A percentile compares a stretch with the other conserved stretches of the same genome.
Conservation (phyloP, 2,797 vertebrate genomes). For the Pristis pectinata region DNA sequence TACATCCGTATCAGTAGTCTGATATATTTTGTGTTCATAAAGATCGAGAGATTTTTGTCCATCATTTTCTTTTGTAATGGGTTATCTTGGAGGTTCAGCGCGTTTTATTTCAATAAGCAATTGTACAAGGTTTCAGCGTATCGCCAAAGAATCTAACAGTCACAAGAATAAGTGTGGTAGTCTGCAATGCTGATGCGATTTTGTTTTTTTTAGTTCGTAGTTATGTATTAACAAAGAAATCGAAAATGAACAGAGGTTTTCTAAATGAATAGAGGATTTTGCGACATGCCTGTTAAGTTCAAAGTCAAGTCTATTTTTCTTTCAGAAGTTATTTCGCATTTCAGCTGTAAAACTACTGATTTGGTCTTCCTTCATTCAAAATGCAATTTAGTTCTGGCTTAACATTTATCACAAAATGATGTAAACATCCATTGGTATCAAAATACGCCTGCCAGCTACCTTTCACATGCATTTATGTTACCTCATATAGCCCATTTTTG, state of each 20-base stretch:
- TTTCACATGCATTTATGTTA: slow-evolving; percentile 22
- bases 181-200: slow-evolving; percentile 31
- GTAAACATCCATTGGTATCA: slow-evolving; percentile 8
- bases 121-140: slow-evolving; percentile 11
- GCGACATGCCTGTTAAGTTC: background rate
- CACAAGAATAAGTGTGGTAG: slow-evolving; percentile 35
- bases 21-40: slow-evolving; percentile 48
- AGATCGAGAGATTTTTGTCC: slow-evolving; percentile 39
- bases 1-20: slow-evolving; percentile 69
- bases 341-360: background rate
- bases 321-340: background rate
- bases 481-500: background rate
- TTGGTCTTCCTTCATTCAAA: background rate
- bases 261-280: background rate
- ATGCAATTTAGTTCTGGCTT: background rate
- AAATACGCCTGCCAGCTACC: background rate
- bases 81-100: slow-evolving; percentile 9
- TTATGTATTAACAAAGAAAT: background rate
- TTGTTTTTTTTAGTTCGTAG: background rate
- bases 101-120: slow-evolving; percentile 34
- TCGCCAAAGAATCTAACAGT: slow-evolving; percentile 37
- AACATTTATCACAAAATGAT: background rate
- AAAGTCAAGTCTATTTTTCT: slow-evolving; percentile 5
- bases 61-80: background rate
- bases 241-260: slow-evolving; percentile 8